Evolutionary conservation across 2,113 vertebrate species (phyloP).

Genomic region (Regulus satrapa): DNA sequence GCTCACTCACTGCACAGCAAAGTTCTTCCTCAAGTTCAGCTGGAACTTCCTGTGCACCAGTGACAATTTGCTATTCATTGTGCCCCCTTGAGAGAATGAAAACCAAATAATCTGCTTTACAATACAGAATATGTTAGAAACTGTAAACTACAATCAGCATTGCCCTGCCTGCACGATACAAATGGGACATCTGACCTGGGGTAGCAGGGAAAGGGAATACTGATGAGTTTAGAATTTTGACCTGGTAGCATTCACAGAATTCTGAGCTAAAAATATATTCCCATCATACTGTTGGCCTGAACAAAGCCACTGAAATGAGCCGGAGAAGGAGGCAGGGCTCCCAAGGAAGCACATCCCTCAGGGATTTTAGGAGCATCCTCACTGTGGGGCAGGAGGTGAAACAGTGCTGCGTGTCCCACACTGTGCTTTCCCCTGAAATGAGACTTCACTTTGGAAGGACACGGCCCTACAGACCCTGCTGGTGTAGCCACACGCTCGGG

Average conservation of each 20-base stretch:
- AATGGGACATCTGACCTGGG: background rate
- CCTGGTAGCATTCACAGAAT: rapidly evolving
- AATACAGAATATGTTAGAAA: background rate
- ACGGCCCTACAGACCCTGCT: background rate
- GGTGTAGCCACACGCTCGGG: background rate
- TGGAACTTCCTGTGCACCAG: background rate
- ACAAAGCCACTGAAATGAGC: background rate
- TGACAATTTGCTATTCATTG: background rate
- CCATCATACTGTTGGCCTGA: background rate
- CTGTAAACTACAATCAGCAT: background rate
- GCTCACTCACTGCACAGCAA: background rate
- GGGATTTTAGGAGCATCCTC: background rate
- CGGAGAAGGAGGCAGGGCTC: background rate
- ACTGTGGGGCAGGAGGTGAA: background rate
- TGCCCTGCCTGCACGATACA: background rate
- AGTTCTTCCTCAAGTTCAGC: background rate
- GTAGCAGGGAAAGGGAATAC: background rate
- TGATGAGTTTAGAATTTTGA: background rate
- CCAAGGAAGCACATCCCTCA: background rate
- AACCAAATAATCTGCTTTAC: background rate
- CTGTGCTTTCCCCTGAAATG: background rate
- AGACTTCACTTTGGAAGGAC: background rate
- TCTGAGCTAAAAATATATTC: background rate
- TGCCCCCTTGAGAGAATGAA: background rate
- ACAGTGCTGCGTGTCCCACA: background rate